Evolutionary conservation across 2,888 invertebrate genomes (phyloP).

Genomic region (Aleiodes leptofemur): DNA sequence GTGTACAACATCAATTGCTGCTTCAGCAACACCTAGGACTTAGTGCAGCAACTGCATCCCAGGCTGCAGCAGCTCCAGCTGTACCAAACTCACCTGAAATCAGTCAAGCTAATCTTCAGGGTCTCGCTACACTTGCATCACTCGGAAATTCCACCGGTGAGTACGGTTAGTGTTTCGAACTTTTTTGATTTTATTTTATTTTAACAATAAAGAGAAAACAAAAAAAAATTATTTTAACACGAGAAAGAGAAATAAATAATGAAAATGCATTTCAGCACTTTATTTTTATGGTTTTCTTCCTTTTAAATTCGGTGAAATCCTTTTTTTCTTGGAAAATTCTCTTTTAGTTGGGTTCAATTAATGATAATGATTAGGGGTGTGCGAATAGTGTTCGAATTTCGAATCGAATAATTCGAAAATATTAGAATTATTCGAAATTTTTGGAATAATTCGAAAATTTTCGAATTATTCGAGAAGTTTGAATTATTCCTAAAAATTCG

Average conservation of each 20-base stretch:
- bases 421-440: too few species aligned
- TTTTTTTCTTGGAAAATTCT: too few species aligned
- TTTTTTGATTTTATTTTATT: slow-evolving; percentile 28
- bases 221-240: too few species aligned
- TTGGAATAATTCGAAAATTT: too few species aligned
- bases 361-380: too few species aligned
- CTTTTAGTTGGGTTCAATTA: too few species aligned
- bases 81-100: slow-evolving; percentile 74
- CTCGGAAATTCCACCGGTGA: slow-evolving; percentile 73
- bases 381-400: too few species aligned
- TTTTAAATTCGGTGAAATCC: background rate
- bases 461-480: too few species aligned
- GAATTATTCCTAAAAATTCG: too few species aligned
- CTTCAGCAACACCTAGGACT: slow-evolving; percentile 76
- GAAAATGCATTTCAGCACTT: background rate
- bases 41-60: slow-evolving; percentile 77
- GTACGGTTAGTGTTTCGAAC: slow-evolving; percentile 68
- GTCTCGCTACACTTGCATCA: slow-evolving; percentile 80
- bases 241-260: too few species aligned
- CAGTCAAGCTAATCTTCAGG: slow-evolving; percentile 78
- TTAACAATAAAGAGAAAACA: slow-evolving; percentile 26
- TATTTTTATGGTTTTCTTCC: slow-evolving; percentile 30
- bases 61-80: slow-evolving; percentile 76
- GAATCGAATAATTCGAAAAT: too few species aligned
- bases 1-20: slow-evolving; percentile 73